These are phyloP conservation scores for Caenorhabditis latens DNA, from an alignment of 1,140 invertebrate species.

Conservation along the genomic window DNA sequence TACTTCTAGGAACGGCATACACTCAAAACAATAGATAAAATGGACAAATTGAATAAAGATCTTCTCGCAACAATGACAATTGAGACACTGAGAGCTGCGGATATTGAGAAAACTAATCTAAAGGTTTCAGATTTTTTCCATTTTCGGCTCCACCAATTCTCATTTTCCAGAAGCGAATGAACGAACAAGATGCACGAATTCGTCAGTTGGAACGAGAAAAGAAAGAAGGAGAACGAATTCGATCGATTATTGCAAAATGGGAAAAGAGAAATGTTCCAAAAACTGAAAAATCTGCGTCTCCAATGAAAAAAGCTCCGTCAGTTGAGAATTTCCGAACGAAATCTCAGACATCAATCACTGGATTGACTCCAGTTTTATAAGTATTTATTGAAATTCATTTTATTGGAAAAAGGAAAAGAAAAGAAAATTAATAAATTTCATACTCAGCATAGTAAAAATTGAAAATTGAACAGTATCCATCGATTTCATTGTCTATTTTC, in stretches of 20 bases:
- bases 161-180: slow-evolving; percentile 45
- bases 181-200: slow-evolving; percentile 54
- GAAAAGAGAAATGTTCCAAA: slow-evolving; percentile 47
- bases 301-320: neutral
- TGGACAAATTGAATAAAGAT: slow-evolving; percentile 54
- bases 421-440: neutral
- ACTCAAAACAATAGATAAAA: slow-evolving; percentile 37
- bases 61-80: slow-evolving; percentile 52
- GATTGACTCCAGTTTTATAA: slow-evolving; percentile 37
- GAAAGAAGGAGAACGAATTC: slow-evolving; percentile 30
- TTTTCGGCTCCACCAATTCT: neutral
- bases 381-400: neutral
- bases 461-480: neutral
- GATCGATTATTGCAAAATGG: slow-evolving; percentile 46
- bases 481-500: slow-evolving; percentile 13
- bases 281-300: neutral
- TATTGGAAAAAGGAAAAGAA: neutral
- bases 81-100: slow-evolving; percentile 57
- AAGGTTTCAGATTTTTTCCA: neutral
- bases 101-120: slow-evolving; percentile 32
- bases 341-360: slow-evolving; percentile 29
- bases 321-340: slow-evolving; percentile 1
- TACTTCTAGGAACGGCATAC: slow-evolving; percentile 18
- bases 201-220: slow-evolving; percentile 52
- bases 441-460: too few species aligned